These are phyloP conservation scores for Meloidogyne floridensis DNA, from an alignment of 1,140 invertebrate genomes.

Conservation along the genomic window DNA sequence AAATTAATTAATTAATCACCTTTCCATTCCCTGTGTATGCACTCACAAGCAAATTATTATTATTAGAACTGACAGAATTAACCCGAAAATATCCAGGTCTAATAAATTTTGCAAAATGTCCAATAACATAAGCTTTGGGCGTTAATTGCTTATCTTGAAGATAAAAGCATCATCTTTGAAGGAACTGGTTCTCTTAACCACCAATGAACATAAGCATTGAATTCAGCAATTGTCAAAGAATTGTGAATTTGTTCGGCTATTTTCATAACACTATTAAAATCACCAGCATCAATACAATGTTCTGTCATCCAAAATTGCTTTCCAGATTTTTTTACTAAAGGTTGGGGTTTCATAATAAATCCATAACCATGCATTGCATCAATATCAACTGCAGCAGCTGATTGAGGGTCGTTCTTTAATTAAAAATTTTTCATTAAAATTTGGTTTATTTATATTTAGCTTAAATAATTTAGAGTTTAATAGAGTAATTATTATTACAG, in stretches of 20 bases:
- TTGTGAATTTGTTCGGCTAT: neutral
- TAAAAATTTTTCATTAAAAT: neutral
- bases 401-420: neutral
- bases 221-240: neutral
- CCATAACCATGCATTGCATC: neutral
- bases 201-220: neutral
- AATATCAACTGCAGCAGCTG: neutral
- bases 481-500: too few relatives aligned
- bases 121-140: too few relatives aligned
- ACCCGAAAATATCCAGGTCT: neutral
- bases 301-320: conserved; percentile 9
- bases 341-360: neutral
- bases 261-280: neutral
- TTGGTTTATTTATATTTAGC: neutral
- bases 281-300: neutral
- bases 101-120: too few relatives aligned
- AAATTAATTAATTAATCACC: neutral
- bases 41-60: neutral
- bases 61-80: neutral
- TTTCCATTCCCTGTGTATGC: neutral
- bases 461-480: too few relatives aligned
- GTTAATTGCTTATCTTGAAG: too few relatives aligned
- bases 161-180: too few relatives aligned
- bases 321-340: neutral
- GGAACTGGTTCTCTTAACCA: neutral